Evolutionary conservation across 2,888 invertebrate species (phyloP), one percentile per base, ranked within the genome.

Genomic region (Gari tellinella): DNA sequence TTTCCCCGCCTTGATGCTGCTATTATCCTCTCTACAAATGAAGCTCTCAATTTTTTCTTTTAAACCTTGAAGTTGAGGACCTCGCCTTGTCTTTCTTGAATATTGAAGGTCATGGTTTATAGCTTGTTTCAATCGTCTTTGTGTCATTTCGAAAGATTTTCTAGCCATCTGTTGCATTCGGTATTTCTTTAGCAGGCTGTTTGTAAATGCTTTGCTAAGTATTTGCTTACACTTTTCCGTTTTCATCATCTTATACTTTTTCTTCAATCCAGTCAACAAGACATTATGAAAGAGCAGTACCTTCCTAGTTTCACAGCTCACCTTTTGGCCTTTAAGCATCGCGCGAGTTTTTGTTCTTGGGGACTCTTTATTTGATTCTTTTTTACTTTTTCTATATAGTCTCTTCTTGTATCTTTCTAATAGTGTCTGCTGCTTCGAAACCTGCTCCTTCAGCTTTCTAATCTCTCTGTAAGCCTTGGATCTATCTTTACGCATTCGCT

Each of bases 1-100:
- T 40, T 48, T 72, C 21, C 56, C 81, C 55, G 45, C 76, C 74
- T 21, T n/a, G n/a, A n/a, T n/a, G n/a, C n/a, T n/a, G n/a, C n/a
- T n/a, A n/a, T 64, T 72, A 60, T 80, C 79, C 56, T 80, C 80
- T 12, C 73, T 26, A 26, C 43, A 38, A 0, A 53, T 26, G 52
- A 72, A 72, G 1, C 26, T 26, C 14, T 48, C 25, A n/a, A 60
- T 56, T 45, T 53, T n/a, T 37, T 12, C 12, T 40, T 56, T 69
- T 40, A 64, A 37, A 14, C 52, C 23, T 43, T 57, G 38, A 2
- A 64, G 26, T 31, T 49, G 5, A 12, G 26, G 43, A n/a, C 12
- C 12, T n/a, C n/a, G n/a, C 31, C 31, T 49, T 21, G 49, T 21
- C 23, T 55, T 57, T 48, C 46, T 45, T 26, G 14, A 8, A 10